phyloP scores from a whole-genome alignment of 2,797 vertebrate genomes.

The Spea hammondii region DNA sequence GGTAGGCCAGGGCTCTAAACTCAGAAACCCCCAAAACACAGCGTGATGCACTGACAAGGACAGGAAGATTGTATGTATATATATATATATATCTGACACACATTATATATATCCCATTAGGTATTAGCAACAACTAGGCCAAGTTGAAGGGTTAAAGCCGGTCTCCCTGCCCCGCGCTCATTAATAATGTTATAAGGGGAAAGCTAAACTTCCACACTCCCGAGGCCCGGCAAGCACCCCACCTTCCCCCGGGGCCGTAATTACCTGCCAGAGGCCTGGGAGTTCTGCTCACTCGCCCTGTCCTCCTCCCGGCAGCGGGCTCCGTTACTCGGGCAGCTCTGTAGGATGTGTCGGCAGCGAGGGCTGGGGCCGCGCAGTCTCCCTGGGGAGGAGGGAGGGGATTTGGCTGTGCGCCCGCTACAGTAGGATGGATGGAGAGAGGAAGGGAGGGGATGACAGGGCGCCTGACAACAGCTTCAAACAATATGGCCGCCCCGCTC shows the following conservation, averaged over 20 bases:
- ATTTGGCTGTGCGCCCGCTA: not conserved
- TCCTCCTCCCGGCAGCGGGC: slow-evolving; percentile 24
- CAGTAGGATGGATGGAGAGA: slow-evolving; percentile 10
- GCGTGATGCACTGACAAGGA: no score
- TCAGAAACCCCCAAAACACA: no score
- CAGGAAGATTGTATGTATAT: no score
- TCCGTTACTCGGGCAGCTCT: slow-evolving; percentile 46
- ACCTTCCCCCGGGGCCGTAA: not conserved
- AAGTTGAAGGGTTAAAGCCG: no score
- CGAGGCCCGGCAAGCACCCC: not conserved
- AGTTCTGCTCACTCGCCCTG: not conserved
- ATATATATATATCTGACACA: no score
- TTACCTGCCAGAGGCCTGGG: slow-evolving; percentile 37
- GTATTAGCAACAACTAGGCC: no score
- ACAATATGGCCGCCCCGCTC: slow-evolving; percentile 70
- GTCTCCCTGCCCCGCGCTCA: no score
- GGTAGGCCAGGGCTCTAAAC: no score
- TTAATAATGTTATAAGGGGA: no score
- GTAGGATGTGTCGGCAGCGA: slow-evolving; percentile 29
- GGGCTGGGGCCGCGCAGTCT: slow-evolving; percentile 16
- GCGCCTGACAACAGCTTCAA: slow-evolving; percentile 64
- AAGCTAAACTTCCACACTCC: no score
- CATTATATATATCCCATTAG: no score
- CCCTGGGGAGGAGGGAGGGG: slow-evolving; percentile 23
- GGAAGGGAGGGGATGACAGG: not conserved